Evolutionary conservation across 2,888 invertebrate genomes (phyloP), one percentile per base, ranked within the genome.

Genomic region (Pterostichus madidus): DNA sequence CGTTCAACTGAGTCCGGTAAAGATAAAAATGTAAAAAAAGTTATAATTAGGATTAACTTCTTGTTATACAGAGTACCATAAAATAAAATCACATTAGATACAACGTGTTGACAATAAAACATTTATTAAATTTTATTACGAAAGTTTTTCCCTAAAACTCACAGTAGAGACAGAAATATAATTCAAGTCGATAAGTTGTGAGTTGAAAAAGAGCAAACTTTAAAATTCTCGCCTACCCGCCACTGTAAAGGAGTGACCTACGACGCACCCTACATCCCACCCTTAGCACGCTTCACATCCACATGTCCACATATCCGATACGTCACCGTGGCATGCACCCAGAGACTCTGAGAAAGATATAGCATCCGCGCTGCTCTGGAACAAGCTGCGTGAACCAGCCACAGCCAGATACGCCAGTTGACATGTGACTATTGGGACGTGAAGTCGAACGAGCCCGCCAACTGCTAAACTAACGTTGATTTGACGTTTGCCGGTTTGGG

Each of bases 401-500:
- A 10, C 5, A 49, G 10, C 52, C 11, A 52, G 13, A 52, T 52
- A 52, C 52, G 52, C 13, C 56, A 77, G 77, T 77, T 77, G 77
- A 77, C 77, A 77, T 77, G 77, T 77, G 77, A 13, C 77, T 77
- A 35, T 32, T 52, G 49, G 11, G 8, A 56, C 17, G 56, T 56
- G 15, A 56, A 15, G 24, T 17, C 6, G 56, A 56, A 17, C 17
- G 8, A 8, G 5, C 56, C 56, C 56, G 56, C 56, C 56, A 8
- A 56, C 56, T 15, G 13, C 13, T 4, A 17, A 0, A 2, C 2
- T 2, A 17, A 13, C 8, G 17, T 11, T 56, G 56, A 5, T 49
- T 49, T 56, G 56, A 56, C 56, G 56, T 56, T 56, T 17, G 17
- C 17, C 24, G 24, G 24, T 24, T 24, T 13, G 49, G 1, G 2